Evolutionary conservation across 1,140 invertebrate species (phyloP).

Genomic region (Trialeurodes vaporariorum): DNA sequence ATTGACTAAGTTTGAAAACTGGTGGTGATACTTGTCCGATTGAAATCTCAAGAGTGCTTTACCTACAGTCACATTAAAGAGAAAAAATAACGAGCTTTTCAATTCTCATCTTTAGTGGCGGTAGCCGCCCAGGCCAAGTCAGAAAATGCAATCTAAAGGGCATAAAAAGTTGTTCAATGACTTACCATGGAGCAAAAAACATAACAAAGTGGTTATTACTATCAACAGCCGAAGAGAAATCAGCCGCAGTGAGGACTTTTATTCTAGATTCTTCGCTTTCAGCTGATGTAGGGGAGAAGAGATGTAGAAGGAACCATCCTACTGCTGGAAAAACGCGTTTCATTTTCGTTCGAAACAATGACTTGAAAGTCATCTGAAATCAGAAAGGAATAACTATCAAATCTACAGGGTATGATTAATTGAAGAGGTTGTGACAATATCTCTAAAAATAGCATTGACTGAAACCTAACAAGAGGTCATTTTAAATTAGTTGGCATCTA

Average conservation of each 20-base stretch:
- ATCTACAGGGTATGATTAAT: no score
- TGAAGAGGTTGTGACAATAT: no score
- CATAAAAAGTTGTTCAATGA: not conserved
- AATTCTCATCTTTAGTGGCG: slow-evolving; percentile 5
- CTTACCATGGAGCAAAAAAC: slow-evolving; percentile 66
- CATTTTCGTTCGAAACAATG: not conserved
- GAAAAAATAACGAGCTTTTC: no score
- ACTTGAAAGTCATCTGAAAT: not conserved
- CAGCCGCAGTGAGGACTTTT: slow-evolving; percentile 35
- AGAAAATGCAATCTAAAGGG: not conserved
- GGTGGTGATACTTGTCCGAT: no score
- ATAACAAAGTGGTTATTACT: slow-evolving; percentile 60
- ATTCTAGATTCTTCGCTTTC: slow-evolving; percentile 4
- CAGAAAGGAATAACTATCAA: no score
- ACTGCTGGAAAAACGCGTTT: not conserved
- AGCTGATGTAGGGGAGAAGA: not conserved
- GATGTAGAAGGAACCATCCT: not conserved
- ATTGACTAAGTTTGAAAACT: no score
- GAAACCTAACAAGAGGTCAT: no score
- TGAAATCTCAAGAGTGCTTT: no score
- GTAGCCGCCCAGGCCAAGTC: no score
- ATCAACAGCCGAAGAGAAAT: slow-evolving; percentile 43
- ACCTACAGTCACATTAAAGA: no score
- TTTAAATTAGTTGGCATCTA: no score
- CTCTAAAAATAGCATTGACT: no score